These are phyloP conservation scores for Epizoanthus stellaris DNA, from an alignment of 92 coral and sea anemone genomes.

Conservation along the genomic window DNA sequence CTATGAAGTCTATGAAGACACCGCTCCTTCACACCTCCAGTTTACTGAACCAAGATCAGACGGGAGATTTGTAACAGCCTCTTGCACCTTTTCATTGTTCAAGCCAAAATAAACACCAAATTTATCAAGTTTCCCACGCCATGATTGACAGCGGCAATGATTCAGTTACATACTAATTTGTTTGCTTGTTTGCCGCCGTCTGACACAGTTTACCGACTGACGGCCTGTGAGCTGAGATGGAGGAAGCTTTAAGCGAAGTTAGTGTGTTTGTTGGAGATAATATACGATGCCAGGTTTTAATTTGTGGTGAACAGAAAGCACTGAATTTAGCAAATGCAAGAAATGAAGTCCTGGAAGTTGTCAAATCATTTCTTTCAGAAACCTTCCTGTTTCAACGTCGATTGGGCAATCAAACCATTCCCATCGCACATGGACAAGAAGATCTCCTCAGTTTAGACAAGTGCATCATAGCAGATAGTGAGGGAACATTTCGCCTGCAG, in stretches of 20 bases:
- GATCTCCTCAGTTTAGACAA: not conserved
- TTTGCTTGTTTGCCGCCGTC: too few relatives aligned
- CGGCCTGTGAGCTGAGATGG: too few relatives aligned
- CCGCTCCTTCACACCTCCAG: too few relatives aligned
- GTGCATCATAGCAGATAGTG: slow-evolving; percentile 5
- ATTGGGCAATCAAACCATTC: not conserved
- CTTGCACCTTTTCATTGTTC: too few relatives aligned
- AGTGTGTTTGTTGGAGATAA: not conserved
- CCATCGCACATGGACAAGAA: not conserved
- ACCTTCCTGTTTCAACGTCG: slow-evolving; percentile 4
- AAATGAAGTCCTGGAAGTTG: not conserved
- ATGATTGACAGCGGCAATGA: too few relatives aligned
- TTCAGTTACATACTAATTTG: too few relatives aligned
- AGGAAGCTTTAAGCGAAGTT: not conserved
- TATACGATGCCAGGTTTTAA: slow-evolving; percentile 7
- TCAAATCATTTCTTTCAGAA: slow-evolving; percentile 4
- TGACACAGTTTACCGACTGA: too few relatives aligned
- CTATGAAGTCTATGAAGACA: too few relatives aligned
- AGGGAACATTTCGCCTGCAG: slow-evolving; percentile 13
- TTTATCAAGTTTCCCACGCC: too few relatives aligned
- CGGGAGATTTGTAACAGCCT: too few relatives aligned
- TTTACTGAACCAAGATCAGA: too few relatives aligned
- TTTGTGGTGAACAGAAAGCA: not conserved
- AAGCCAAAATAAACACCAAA: too few relatives aligned
- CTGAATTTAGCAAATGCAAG: not conserved